Conservation (phyloP, 2,888 invertebrate species). For the Callosobruchus maculatus region DNA sequence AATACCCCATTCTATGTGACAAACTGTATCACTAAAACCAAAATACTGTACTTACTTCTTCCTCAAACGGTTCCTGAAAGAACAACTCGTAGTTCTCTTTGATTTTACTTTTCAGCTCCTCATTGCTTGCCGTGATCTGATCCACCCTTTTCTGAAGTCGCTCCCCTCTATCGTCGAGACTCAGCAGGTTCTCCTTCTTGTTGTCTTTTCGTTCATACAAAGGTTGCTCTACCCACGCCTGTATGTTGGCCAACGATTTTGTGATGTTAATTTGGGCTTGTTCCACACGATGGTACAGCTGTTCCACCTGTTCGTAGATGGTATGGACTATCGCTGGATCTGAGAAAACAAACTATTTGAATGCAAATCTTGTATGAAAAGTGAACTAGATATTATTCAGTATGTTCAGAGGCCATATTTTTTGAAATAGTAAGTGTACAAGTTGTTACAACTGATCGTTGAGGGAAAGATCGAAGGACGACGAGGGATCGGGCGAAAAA, state of each 20-base stretch:
- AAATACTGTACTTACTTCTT: conserved; percentile 35
- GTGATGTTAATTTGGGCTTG: conserved; percentile 66
- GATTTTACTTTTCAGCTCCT: conserved; percentile 57
- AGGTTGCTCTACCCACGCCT: conserved; percentile 70
- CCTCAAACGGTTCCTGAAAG: conserved; percentile 54
- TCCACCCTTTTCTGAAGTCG: conserved; percentile 55
- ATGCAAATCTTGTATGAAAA: too few species aligned
- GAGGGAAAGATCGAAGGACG: too few species aligned
- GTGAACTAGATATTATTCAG: too few species aligned
- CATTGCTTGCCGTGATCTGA: conserved; percentile 52
- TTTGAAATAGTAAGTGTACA: too few species aligned
- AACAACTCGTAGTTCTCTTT: conserved; percentile 66
- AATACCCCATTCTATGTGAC: too few species aligned
- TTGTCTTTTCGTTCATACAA: conserved; percentile 72
- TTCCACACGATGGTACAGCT: conserved; percentile 66
- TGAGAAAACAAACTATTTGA: conserved; percentile 1
- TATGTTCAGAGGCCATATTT: too few species aligned
- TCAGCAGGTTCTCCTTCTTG: conserved; percentile 56
- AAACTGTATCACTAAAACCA: too few species aligned
- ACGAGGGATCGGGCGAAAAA: too few species aligned
- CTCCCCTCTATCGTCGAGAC: conserved; percentile 55
- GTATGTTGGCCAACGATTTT: conserved; percentile 56
- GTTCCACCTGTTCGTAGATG: conserved; percentile 64
- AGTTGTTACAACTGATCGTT: too few species aligned
- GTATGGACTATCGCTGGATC: conserved; percentile 23